A percentile compares a stretch with the other conserved stretches of the same genome.
phyloP scores from a whole-genome alignment of 2,797 vertebrate species.

The Sternotherus odoratus region DNA sequence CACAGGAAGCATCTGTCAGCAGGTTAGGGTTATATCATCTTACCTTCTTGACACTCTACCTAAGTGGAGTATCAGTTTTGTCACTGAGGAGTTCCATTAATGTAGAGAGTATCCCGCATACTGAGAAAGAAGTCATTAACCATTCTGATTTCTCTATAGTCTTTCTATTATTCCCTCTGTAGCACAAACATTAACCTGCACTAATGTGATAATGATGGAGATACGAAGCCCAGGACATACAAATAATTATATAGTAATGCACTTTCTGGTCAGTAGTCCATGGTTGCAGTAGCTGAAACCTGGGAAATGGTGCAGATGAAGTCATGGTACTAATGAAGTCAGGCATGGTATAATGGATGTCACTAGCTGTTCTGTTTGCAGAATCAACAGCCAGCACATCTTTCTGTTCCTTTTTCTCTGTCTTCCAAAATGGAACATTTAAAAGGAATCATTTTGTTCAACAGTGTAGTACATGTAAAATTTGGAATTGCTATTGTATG shows the following conservation, averaged over 20 bases:
- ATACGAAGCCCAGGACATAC: neutral
- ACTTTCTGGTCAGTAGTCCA: neutral
- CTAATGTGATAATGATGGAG: neutral
- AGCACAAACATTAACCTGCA: neutral
- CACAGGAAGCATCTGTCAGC: conserved; percentile 17
- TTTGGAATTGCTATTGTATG: neutral
- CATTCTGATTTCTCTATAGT: neutral
- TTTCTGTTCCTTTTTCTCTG: accelerated
- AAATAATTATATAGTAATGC: neutral
- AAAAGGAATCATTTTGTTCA: neutral
- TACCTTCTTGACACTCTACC: neutral
- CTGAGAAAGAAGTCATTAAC: conserved; percentile 16
- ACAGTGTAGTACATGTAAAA: neutral
- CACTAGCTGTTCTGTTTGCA: neutral
- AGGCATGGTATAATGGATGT: neutral
- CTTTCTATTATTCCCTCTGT: neutral
- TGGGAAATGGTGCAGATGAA: neutral
- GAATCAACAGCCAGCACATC: neutral
- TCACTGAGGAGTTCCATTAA: neutral
- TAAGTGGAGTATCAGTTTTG: conserved; percentile 4
- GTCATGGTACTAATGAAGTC: neutral
- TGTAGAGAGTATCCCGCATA: neutral
- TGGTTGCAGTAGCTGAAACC: neutral
- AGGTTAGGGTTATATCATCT: neutral
- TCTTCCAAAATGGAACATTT: neutral